Conservation (phyloP, 2,888 invertebrate species). For the Idaea biselata region DNA sequence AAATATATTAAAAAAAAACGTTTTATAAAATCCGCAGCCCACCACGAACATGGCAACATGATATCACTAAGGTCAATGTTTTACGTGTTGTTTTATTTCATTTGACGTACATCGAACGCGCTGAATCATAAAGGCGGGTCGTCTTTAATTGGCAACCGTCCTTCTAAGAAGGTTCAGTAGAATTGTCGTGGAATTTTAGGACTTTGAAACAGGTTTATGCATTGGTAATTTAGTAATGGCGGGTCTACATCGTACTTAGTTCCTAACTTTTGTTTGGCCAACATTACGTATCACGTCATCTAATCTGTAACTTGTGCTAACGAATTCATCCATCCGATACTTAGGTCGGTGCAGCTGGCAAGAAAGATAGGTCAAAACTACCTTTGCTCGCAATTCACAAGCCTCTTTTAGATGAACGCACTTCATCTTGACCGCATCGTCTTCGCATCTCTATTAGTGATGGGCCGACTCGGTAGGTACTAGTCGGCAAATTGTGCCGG, state of each 20-base stretch:
- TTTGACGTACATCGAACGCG: constrained; percentile 23
- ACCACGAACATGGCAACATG: constrained; percentile 17
- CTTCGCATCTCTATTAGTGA: too few species aligned
- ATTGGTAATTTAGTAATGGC: not conserved
- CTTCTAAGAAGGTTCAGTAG: not conserved
- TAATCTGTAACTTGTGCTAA: too few species aligned
- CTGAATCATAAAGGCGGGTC: constrained; percentile 25
- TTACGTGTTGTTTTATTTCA: constrained; percentile 21
- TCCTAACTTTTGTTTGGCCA: too few species aligned
- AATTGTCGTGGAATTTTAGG: not conserved
- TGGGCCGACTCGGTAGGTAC: too few species aligned
- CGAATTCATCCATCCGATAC: too few species aligned
- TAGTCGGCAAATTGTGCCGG: too few species aligned
- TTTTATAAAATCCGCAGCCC: not conserved
- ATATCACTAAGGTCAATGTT: constrained; percentile 26
- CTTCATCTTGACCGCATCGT: too few species aligned
- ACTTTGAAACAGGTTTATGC: not conserved
- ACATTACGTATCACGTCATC: too few species aligned
- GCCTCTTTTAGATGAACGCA: too few species aligned
- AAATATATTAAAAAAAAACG: constrained; percentile 14
- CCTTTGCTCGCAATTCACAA: too few species aligned
- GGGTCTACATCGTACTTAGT: not conserved
- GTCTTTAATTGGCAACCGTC: not conserved
- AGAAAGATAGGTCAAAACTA: too few species aligned
- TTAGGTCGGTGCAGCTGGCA: too few species aligned